A percentile compares a stretch with the other conserved stretches of the same genome.
phyloP scores from a whole-genome alignment of 2,888 invertebrate species.

The Pimpla rufipes region DNA sequence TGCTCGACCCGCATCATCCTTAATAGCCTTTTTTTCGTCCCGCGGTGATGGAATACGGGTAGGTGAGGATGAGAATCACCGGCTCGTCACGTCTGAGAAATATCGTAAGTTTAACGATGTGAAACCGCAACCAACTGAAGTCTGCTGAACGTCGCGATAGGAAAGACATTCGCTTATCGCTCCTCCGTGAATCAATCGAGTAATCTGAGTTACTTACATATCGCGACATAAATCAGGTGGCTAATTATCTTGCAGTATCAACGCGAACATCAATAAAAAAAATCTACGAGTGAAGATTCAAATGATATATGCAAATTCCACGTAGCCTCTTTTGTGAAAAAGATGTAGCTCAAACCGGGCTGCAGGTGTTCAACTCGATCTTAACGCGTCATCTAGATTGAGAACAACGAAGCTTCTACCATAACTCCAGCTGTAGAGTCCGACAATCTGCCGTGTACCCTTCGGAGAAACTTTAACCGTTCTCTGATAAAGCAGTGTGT shows the following conservation, averaged over 20 bases:
- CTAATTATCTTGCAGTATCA: background rate
- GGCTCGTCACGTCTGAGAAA: background rate
- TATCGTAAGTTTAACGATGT: slow-evolving; percentile 8
- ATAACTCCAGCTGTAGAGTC: background rate
- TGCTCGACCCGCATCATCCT: slow-evolving; percentile 72
- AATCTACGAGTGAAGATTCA: background rate
- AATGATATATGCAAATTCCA: slow-evolving; percentile 2
- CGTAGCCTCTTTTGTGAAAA: background rate
- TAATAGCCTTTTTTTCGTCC: slow-evolving; percentile 41
- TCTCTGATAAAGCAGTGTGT: background rate
- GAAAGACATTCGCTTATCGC: background rate
- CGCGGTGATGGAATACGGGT: background rate
- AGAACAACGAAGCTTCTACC: slow-evolving; percentile 19
- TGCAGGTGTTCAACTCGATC: background rate
- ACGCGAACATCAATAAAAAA: no score
- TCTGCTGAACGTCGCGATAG: background rate
- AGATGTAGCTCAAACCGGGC: background rate
- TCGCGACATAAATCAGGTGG: background rate
- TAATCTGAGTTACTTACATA: no score
- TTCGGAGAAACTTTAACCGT: background rate
- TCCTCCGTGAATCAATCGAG: background rate
- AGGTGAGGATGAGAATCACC: slow-evolving; percentile 10
- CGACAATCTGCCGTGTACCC: background rate
- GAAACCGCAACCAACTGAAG: slow-evolving; percentile 45
- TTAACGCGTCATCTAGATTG: slow-evolving; percentile 29